Conservation (phyloP, 2,113 vertebrate species). For the Hemiscyllium ocellatum region DNA sequence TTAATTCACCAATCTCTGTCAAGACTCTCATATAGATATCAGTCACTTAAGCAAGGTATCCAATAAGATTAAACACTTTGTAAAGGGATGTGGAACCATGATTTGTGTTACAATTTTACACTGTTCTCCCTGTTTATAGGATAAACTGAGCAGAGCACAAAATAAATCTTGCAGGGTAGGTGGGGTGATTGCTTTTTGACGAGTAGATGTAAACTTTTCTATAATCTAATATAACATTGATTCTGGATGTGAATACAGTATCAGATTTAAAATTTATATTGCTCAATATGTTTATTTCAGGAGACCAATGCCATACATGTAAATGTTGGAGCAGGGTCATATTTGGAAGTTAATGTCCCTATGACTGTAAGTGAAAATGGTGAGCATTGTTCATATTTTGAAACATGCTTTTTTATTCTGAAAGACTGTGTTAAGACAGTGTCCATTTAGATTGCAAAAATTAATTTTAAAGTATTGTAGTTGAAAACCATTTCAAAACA, state of each 20-base stretch:
- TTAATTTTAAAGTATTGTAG: not conserved
- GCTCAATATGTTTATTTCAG: constrained; percentile 52
- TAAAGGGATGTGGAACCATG: not conserved
- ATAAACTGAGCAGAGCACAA: not conserved
- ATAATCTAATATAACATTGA: not conserved
- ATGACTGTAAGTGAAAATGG: constrained; percentile 88
- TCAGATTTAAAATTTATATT: not conserved
- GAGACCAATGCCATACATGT: constrained; percentile 99
- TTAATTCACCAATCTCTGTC: not conserved
- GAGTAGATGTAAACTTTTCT: not conserved
- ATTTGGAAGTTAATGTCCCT: constrained; percentile 97
- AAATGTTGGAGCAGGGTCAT: constrained; percentile 96
- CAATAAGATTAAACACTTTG: not conserved
- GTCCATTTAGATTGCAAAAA: not conserved
- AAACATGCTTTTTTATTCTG: not conserved
- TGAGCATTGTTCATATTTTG: constrained; percentile 45
- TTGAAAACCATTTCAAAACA: no score
- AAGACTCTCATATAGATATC: not conserved
- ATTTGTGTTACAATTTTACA: not conserved
- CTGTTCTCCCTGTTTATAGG: not conserved
- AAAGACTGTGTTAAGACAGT: not conserved
- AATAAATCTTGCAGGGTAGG: not conserved
- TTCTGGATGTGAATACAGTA: not conserved
- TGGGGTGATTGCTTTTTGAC: not conserved
- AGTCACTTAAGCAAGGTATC: not conserved